Conservation (phyloP, 2,797 vertebrate genomes). For the Scolopax rusticola region DNA sequence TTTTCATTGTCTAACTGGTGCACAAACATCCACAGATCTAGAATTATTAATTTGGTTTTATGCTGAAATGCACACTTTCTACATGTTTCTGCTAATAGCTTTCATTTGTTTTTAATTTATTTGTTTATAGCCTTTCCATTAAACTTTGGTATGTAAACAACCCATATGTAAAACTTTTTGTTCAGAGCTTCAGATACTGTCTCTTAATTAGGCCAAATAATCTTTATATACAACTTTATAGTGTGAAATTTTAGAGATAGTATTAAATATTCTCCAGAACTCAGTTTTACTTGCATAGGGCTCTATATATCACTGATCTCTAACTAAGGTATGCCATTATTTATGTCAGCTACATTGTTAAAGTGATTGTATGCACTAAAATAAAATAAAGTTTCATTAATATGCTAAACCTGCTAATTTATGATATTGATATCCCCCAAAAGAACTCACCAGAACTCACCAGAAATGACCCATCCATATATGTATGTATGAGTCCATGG, state of each 20-base stretch:
- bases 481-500: background rate
- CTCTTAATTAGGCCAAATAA: background rate
- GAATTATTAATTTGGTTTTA: background rate
- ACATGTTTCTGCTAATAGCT: background rate
- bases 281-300: background rate
- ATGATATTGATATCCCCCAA: background rate
- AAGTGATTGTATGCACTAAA: slow-evolving; percentile 8
- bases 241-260: background rate
- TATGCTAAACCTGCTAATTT: slow-evolving; percentile 1
- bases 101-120: background rate
- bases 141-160: background rate
- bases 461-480: background rate
- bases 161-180: background rate
- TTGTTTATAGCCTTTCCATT: background rate
- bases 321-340: background rate
- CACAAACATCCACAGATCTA: background rate
- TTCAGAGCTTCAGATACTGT: background rate
- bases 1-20: background rate
- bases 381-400: slow-evolving; percentile 18
- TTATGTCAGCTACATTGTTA: background rate
- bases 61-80: background rate
- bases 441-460: slow-evolving; percentile 16
- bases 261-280: background rate
- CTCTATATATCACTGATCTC: background rate
- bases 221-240: background rate